These are phyloP conservation scores for Spisula solida DNA, from an alignment of 2,888 invertebrate species.

Conservation along the genomic window DNA sequence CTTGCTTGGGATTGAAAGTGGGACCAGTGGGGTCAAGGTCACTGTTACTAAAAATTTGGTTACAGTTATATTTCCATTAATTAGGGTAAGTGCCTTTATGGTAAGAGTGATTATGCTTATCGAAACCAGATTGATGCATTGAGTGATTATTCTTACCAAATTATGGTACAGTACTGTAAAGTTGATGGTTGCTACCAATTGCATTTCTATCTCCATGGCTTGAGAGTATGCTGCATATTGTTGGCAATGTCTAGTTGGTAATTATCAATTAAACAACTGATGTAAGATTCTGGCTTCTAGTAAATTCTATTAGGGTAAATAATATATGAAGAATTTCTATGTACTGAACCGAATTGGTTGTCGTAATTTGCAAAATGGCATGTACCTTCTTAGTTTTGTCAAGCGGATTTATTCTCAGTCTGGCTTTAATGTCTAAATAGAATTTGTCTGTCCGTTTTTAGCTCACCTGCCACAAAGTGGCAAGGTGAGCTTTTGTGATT, in stretches of 20 bases:
- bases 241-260: background rate
- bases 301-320: slow-evolving; percentile 26
- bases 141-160: too few species aligned
- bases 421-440: background rate
- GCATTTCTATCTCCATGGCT: background rate
- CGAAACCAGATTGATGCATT: too few species aligned
- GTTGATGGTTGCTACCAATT: background rate
- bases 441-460: background rate
- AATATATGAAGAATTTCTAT: slow-evolving; percentile 17
- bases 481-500: too few species aligned
- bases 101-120: too few species aligned
- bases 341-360: slow-evolving; percentile 1
- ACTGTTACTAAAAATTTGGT: too few species aligned
- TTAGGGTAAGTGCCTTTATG: too few species aligned
- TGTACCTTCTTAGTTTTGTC: background rate
- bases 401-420: background rate
- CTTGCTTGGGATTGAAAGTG: too few species aligned
- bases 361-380: background rate
- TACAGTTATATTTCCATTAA: too few species aligned
- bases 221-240: background rate
- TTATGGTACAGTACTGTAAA: too few species aligned
- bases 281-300: background rate
- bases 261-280: slow-evolving; percentile 25
- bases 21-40: too few species aligned
- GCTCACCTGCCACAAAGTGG: too few species aligned